phyloP scores from a whole-genome alignment of 2,797 vertebrate species.

The Pagetopsis macropterus region DNA sequence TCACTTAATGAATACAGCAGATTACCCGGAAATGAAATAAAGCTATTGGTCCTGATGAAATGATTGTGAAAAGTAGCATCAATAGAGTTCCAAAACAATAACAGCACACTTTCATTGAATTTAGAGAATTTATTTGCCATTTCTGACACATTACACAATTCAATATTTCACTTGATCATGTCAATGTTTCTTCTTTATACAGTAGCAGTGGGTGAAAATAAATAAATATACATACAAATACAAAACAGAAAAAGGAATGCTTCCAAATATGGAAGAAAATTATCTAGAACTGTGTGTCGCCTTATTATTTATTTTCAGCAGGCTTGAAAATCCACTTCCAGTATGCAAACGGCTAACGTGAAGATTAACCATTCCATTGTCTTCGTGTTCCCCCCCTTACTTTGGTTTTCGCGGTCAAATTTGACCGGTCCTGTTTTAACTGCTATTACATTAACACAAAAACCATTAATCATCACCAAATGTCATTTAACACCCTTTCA shows the following conservation, averaged over 20 bases:
- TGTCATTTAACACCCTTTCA: no score
- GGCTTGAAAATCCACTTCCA: conserved; percentile 46
- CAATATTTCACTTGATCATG: conserved; percentile 65
- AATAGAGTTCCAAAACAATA: neutral
- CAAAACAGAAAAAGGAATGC: conserved; percentile 63
- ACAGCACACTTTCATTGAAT: conserved; percentile 1
- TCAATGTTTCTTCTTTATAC: conserved; percentile 61
- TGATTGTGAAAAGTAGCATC: neutral
- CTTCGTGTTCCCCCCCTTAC: no score
- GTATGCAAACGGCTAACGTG: conserved; percentile 37
- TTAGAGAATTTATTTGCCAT: conserved; percentile 76
- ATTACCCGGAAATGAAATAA: neutral
- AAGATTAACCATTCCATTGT: neutral
- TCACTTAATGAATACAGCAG: neutral
- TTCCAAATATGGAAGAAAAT: conserved; percentile 86
- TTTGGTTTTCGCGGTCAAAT: no score
- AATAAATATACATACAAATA: conserved; percentile 83
- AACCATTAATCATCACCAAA: no score
- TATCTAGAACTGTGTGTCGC: conserved; percentile 71
- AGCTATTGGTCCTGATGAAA: neutral
- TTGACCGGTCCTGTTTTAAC: no score
- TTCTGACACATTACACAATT: conserved; percentile 75
- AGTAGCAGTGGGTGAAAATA: conserved; percentile 78
- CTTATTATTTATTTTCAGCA: conserved; percentile 52
- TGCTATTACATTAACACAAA: no score